Conservation (phyloP, 2,888 invertebrate genomes). For the Eustalomyia histrio region DNA sequence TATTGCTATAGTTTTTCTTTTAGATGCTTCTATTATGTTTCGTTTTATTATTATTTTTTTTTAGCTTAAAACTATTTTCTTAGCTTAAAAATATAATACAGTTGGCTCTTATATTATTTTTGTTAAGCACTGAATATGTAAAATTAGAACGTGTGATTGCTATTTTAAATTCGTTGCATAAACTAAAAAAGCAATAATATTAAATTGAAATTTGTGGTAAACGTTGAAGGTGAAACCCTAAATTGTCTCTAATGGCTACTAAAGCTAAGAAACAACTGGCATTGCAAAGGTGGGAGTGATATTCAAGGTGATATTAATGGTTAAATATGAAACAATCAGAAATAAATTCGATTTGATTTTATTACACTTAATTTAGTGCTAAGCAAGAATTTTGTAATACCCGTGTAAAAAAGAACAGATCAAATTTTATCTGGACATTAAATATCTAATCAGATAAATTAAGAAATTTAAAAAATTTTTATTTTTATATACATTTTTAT, state of each 20-base stretch:
- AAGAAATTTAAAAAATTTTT: no score
- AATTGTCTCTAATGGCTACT: constrained; percentile 21
- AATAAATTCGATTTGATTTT: no score
- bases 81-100: not conserved
- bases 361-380: no score
- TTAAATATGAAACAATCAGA: not conserved
- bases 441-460: no score
- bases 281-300: not conserved
- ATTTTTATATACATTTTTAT: no score
- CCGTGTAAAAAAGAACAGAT: no score
- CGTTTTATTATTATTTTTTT: not conserved
- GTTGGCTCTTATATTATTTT: constrained; percentile 6
- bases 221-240: constrained; percentile 22
- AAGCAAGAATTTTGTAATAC: no score
- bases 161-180: not conserved
- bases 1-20: not conserved
- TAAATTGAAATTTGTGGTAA: constrained; percentile 50
- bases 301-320: not conserved
- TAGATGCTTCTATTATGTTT: not conserved
- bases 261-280: constrained; percentile 3
- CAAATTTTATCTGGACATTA: no score
- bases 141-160: constrained; percentile 64
- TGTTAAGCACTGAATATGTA: constrained; percentile 39
- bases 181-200: constrained; percentile 12
- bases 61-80: not conserved